Base-by-base conservation (phyloP, 1,140 invertebrate genomes). In the Drosophila arawakana region DNA sequence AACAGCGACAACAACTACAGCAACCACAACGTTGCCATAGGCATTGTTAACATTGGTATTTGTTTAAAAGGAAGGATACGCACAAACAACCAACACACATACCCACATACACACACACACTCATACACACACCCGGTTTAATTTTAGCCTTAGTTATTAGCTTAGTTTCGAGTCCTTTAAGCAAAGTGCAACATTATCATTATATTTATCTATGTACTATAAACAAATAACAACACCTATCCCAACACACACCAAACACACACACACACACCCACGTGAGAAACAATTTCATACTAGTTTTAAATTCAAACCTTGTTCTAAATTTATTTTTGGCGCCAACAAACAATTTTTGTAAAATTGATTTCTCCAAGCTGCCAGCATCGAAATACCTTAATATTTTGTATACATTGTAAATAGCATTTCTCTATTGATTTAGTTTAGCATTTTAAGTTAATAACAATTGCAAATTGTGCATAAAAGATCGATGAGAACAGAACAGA, bases 61-160 rank as follows among this genome's bases (percentile, higher is more conserved):
- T 70, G 49, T 13, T 54, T 43, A 2, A 44, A 68, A 39, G 49
- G 43, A 62, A 69, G 63, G 70, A 57, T 73, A 76, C 79, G 81
- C 86, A 90, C 86, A 81, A 72, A 57, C 57, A 50, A 13, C 6
- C 43, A 58, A 57, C 43, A 73, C 21, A 49, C 43, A 57, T 34
- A 73, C 21, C 39, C 43, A 59, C 21, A 13, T 13, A 73, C 57
- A 44, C 34, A 55, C 57, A 75, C 58, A 74, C 60, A 75, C 66
- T 73, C 57, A 76, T 55, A 78, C 52, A 69, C 58, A 47, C 41
- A 59, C 70, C 80, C 75, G 68, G 81, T 86, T 89, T 80, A 60
- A 76, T 84, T 90, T 90, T 86, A 85, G 72, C 30, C 49, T 75
- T 80, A 90, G 73, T 82, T 80, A 52, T 57, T 86, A 85, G 72